Base-by-base conservation (phyloP, 2,797 vertebrate species). In the Telmatherina bonti region DNA sequence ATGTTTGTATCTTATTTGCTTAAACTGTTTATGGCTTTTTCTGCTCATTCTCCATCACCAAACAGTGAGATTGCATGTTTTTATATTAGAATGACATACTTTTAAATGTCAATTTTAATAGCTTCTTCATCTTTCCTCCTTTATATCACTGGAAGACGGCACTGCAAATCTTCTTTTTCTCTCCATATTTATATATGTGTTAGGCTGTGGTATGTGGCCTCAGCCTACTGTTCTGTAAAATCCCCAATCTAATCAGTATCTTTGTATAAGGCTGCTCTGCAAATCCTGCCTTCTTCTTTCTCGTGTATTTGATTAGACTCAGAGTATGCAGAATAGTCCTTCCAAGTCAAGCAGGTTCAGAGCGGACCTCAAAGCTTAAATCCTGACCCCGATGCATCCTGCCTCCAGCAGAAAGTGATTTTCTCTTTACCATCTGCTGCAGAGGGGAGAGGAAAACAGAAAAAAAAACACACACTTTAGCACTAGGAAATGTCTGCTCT, bases 391-490 rank as follows among this genome's bases (percentile, higher is more conserved):
- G 74, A 65, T 79, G 82, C 83, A 82, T 79, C 79, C 73, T 71
- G 81, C 86, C 76, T 68, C 72, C 61, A 81, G 85, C 83, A 81
- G 79, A 87, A 87, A 90, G 83, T 71, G 88, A 89, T 93, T 92
- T 90, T 89, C 79, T 85, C 72, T 85, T 79, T 62, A 78, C 89
- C 91, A 93, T 93, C 90, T 93, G 92, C 85, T 88, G 76, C 84
- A 81, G 70, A 76, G 76, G 60, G 76, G 35, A 52, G 55, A 71
- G 52, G 16, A 47, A 53, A 57, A 26, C 31, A 13, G 2, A 0
- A 3, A 55, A 69, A 67, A 72, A 69, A 67, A 72, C 20, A 1
- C 43, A 55, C 54, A 75, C 66, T 78, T 61, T 52, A 74, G 82
- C 65, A 70, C 57, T 70, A 71, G 75, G 76, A 90, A 76, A 83